These are phyloP conservation scores for Acrobasis suavella DNA, from an alignment of 2,888 invertebrate genomes.

Conservation along the genomic window DNA sequence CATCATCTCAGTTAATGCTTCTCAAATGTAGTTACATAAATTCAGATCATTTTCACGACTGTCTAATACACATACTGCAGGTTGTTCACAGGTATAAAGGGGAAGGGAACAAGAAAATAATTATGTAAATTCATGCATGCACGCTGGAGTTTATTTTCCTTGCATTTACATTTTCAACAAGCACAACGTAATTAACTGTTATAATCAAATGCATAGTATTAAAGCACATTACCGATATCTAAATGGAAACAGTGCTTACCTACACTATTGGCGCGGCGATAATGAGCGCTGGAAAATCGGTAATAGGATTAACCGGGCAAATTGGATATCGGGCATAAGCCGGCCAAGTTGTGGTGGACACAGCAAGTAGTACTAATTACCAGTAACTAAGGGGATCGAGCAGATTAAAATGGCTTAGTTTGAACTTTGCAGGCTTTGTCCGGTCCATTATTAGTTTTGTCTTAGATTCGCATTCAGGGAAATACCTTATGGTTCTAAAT, in stretches of 20 bases:
- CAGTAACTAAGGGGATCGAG: slow-evolving; percentile 69
- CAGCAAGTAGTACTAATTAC: slow-evolving; percentile 73
- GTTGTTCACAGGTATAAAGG: too few species aligned
- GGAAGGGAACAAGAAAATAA: too few species aligned
- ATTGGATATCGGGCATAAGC: slow-evolving; percentile 75
- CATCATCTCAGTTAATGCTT: too few species aligned
- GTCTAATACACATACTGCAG: too few species aligned
- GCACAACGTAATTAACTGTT: neutral
- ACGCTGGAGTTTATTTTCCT: neutral
- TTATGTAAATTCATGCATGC: neutral
- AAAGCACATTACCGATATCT: slow-evolving; percentile 12
- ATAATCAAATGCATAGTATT: neutral
- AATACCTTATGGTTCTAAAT: neutral
- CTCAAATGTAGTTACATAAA: too few species aligned
- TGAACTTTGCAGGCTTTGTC: slow-evolving; percentile 20
- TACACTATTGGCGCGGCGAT: slow-evolving; percentile 41
- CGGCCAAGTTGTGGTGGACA: slow-evolving; percentile 69
- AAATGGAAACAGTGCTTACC: slow-evolving; percentile 27
- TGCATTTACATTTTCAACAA: slow-evolving; percentile 2
- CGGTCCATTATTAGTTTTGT: slow-evolving; percentile 16
- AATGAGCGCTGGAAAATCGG: slow-evolving; percentile 65
- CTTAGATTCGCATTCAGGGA: slow-evolving; percentile 3
- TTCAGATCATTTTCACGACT: too few species aligned
- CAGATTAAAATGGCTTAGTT: slow-evolving; percentile 75
- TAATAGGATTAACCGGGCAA: slow-evolving; percentile 71